Conservation (phyloP, 2,797 vertebrate genomes). For the Epinephelus coioides region DNA sequence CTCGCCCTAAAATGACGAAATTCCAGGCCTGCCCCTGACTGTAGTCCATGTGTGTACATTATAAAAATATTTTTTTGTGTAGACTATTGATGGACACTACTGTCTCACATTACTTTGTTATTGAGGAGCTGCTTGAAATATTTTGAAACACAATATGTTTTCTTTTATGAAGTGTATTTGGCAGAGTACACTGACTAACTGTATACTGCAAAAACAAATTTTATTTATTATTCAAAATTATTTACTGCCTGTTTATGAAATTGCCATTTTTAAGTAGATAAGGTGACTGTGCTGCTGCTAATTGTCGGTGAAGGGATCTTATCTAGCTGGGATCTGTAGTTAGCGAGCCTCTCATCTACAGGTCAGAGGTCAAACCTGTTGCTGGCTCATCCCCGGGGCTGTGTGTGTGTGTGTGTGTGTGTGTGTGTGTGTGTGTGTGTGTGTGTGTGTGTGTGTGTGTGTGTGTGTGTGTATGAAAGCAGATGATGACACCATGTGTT, state of each 20-base stretch:
- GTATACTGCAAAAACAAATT: too few species aligned
- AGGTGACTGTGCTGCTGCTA: neutral
- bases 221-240: too few species aligned
- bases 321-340: conserved; percentile 35
- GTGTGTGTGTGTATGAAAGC: conserved; percentile 48
- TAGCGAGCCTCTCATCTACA: conserved; percentile 42
- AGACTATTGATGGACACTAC: neutral
- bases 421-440: conserved; percentile 40
- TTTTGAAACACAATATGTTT: too few species aligned
- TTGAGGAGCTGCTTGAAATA: too few species aligned
- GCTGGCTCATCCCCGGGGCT: conserved; percentile 44
- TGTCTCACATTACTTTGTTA: too few species aligned
- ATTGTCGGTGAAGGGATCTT: conserved; percentile 32
- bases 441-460: conserved; percentile 47
- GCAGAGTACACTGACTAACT: too few species aligned
- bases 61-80: too few species aligned
- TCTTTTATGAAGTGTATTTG: too few species aligned
- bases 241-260: neutral
- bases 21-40: too few species aligned
- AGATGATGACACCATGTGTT: conserved; percentile 66
- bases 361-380: conserved; percentile 71
- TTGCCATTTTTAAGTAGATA: neutral
- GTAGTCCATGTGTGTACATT: too few species aligned
- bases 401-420: conserved; percentile 42
- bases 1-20: too few species aligned